These are phyloP conservation scores for Nebria salina DNA, from an alignment of 2,888 invertebrate species.

Conservation along the genomic window DNA sequence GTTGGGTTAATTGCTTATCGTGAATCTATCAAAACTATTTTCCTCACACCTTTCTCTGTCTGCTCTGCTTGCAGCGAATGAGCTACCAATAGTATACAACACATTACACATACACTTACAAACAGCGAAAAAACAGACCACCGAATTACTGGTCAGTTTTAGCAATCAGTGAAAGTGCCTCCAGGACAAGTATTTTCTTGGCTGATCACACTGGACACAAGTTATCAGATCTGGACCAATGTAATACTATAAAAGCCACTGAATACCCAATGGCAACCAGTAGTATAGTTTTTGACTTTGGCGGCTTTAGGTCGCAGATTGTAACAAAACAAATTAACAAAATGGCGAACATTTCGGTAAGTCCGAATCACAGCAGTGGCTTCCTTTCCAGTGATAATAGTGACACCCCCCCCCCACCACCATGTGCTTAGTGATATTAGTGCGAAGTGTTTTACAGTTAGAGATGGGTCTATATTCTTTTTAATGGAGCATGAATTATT, in stretches of 20 bases:
- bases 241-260: constrained; percentile 53
- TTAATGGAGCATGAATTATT: neutral
- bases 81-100: constrained; percentile 13
- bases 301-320: constrained; percentile 51
- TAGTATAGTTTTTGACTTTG: constrained; percentile 51
- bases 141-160: constrained; percentile 24
- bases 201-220: constrained; percentile 52
- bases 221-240: constrained; percentile 55
- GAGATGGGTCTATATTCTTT: constrained; percentile 1
- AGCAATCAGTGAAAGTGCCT: constrained; percentile 44
- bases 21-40: constrained; percentile 38
- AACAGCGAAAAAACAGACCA: constrained; percentile 38
- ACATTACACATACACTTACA: constrained; percentile 24
- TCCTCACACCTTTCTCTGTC: constrained; percentile 47
- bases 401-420: neutral
- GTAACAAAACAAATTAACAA: constrained; percentile 27
- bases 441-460: constrained; percentile 2
- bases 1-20: constrained; percentile 28
- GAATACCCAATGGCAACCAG: constrained; percentile 49
- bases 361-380: constrained; percentile 32
- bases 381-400: neutral
- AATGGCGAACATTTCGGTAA: constrained; percentile 52
- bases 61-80: neutral
- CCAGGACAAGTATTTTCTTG: constrained; percentile 48
- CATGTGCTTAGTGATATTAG: constrained; percentile 7